Evolutionary conservation across 2,888 invertebrate species (phyloP).

Genomic region (Diplazon laetatorius): DNA sequence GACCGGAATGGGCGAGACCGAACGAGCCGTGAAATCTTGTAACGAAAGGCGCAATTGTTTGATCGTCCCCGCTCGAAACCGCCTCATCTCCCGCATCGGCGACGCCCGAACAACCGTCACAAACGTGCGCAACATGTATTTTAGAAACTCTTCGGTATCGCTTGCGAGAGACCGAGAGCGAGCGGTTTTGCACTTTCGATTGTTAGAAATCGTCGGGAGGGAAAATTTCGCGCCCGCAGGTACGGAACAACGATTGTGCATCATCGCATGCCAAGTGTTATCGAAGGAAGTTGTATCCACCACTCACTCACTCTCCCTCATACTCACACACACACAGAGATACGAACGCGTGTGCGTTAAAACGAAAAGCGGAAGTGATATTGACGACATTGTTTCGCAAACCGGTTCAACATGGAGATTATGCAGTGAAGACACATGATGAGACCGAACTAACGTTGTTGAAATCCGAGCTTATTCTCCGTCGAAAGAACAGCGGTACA

Average conservation of each 20-base stretch:
- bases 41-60: slow-evolving; percentile 62
- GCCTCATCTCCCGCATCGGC: slow-evolving; percentile 3
- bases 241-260: slow-evolving; percentile 4
- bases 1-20: slow-evolving; percentile 29
- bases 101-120: slow-evolving; percentile 3
- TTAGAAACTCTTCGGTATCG: slow-evolving; percentile 72
- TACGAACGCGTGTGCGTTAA: too few species aligned
- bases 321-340: too few species aligned
- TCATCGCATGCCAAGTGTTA: not conserved
- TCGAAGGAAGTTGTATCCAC: not conserved
- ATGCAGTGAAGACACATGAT: too few species aligned
- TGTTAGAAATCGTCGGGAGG: slow-evolving; percentile 68
- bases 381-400: too few species aligned
- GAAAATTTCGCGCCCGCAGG: slow-evolving; percentile 36
- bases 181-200: slow-evolving; percentile 75
- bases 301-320: not conserved
- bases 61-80: slow-evolving; percentile 31
- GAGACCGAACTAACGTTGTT: too few species aligned
- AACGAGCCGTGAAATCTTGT: slow-evolving; percentile 67
- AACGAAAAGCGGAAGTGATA: too few species aligned
- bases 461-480: too few species aligned
- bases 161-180: slow-evolving; percentile 74
- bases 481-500: too few species aligned
- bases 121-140: slow-evolving; percentile 46
- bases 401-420: too few species aligned